Evolutionary conservation across 2,888 invertebrate genomes (phyloP).

Genomic region (Lutraria lutraria): DNA sequence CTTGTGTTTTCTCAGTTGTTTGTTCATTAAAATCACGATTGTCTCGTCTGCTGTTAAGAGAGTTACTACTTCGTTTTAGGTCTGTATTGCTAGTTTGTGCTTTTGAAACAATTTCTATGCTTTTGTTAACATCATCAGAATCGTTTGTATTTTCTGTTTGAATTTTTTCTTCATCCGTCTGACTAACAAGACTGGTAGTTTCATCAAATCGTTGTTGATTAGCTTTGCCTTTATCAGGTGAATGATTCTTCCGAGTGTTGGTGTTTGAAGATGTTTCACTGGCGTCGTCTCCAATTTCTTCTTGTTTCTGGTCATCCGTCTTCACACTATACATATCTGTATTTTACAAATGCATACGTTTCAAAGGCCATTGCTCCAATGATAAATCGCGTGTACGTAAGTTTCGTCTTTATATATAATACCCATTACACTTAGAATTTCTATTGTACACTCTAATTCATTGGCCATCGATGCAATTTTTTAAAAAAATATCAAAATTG

Average conservation of each 20-base stretch:
- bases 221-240: neutral
- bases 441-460: too few species aligned
- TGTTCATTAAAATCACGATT: neutral
- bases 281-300: neutral
- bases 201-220: neutral
- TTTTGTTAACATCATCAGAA: neutral
- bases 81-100: neutral
- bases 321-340: neutral
- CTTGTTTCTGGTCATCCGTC: conserved; percentile 25
- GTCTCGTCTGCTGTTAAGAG: conserved; percentile 37
- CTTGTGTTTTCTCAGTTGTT: neutral
- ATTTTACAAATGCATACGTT: neutral
- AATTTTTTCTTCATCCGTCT: neutral
- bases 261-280: neutral
- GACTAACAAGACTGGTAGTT: neutral
- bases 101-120: neutral
- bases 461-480: too few species aligned
- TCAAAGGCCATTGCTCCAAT: neutral
- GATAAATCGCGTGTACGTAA: neutral
- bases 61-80: conserved; percentile 12
- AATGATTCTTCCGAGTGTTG: neutral
- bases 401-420: neutral
- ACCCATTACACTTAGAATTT: too few species aligned
- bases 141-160: neutral
- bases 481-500: too few species aligned